These are phyloP conservation scores for Lycaon pictus DNA, from an alignment of 2,113 vertebrate genomes.

Conservation along the genomic window DNA sequence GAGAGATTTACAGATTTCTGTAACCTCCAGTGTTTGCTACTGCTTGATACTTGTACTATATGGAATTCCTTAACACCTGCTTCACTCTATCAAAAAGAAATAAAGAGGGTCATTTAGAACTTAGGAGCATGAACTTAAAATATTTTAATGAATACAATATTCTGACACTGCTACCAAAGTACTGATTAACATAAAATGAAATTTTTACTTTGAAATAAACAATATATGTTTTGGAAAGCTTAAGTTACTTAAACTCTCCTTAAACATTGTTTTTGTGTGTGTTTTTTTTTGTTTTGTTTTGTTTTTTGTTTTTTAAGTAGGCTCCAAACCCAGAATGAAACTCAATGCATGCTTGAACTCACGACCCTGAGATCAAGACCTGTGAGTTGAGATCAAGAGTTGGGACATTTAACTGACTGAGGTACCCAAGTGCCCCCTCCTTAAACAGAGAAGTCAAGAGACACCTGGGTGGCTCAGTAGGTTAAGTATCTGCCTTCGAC, in stretches of 20 bases:
- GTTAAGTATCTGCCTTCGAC: too few species aligned
- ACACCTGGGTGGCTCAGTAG: too few species aligned
- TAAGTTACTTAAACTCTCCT: conserved; percentile 30
- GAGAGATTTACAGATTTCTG: conserved; percentile 94
- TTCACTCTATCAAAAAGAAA: conserved; percentile 91
- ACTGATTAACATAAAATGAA: neutral
- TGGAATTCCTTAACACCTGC: conserved; percentile 96
- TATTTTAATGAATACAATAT: conserved; percentile 49
- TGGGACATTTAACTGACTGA: neutral
- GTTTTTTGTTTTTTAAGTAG: neutral
- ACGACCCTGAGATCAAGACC: neutral
- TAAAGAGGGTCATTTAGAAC: conserved; percentile 30
- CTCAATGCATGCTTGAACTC: neutral
- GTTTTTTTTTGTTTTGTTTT: neutral
- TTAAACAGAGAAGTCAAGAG: neutral
- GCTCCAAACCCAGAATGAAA: neutral
- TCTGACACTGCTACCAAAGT: neutral
- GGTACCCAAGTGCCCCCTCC: neutral
- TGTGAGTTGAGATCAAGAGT: neutral
- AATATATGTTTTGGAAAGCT: neutral
- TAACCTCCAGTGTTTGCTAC: conserved; percentile 95
- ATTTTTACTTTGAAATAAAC: conserved; percentile 59
- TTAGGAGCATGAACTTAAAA: conserved; percentile 39
- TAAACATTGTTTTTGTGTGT: neutral
- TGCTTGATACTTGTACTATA: conserved; percentile 97